Percentiles rank a stretch among this genome's conserved stretches.
phyloP scores from a whole-genome alignment of 2,797 vertebrate species.

The Loriculus beryllinus region DNA sequence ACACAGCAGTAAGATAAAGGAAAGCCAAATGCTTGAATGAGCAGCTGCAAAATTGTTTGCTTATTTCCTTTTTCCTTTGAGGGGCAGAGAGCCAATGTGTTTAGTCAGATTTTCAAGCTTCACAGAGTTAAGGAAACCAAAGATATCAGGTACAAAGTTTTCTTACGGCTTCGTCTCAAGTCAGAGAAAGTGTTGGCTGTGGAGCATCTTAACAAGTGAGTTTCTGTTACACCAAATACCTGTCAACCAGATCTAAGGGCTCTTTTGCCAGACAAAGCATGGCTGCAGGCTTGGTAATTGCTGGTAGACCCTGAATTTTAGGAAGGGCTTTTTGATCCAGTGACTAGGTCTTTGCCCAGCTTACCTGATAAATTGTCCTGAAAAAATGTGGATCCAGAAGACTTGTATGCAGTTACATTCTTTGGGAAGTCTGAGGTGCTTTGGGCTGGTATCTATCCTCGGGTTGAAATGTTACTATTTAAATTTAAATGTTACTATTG shows the following conservation, averaged over 20 bases:
- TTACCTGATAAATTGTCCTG: background rate
- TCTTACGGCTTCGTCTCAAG: background rate
- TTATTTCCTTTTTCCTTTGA: background rate
- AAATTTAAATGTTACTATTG: background rate
- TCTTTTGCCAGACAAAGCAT: background rate
- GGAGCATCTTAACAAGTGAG: background rate
- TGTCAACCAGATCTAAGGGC: background rate
- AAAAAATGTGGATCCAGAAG: background rate
- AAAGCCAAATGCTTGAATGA: background rate
- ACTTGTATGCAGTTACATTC: background rate
- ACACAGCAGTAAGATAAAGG: background rate
- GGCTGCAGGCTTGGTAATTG: background rate
- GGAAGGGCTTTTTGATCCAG: background rate
- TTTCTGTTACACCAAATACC: background rate
- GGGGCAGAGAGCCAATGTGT: background rate
- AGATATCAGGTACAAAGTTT: background rate
- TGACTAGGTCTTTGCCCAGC: background rate
- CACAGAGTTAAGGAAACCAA: background rate
- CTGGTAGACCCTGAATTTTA: background rate
- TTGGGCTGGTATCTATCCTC: background rate
- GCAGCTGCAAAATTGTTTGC: background rate
- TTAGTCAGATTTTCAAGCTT: background rate
- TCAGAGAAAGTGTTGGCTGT: background rate
- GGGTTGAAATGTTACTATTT: background rate
- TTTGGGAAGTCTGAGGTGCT: background rate